Conservation (phyloP, 2,888 invertebrate species). For the Lagria hirta region DNA sequence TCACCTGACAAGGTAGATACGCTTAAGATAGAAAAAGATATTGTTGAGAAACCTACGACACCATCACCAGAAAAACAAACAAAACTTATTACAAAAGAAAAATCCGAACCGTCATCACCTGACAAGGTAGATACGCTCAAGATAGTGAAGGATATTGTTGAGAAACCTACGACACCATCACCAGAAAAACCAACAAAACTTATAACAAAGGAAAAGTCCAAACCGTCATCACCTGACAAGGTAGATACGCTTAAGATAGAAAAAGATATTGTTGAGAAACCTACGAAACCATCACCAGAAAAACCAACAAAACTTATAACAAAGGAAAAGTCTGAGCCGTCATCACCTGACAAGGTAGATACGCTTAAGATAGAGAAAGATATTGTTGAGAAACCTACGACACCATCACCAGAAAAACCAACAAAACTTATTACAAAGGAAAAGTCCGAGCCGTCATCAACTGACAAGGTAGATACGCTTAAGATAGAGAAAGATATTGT, state of each 20-base stretch:
- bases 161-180: conserved; percentile 7
- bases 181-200: conserved; percentile 4
- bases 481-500: too few species aligned
- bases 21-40: conserved; percentile 4
- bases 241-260: background rate
- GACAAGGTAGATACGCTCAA: conserved; percentile 5
- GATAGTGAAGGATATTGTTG: background rate
- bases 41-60: conserved; percentile 8
- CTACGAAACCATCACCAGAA: conserved; percentile 11
- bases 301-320: conserved; percentile 11
- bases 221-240: conserved; percentile 4
- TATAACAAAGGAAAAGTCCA: background rate
- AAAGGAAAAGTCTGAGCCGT: too few species aligned
- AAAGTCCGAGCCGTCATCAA: too few species aligned
- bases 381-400: too few species aligned
- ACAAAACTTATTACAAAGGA: too few species aligned
- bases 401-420: too few species aligned
- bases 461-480: too few species aligned
- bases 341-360: too few species aligned
- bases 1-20: conserved; percentile 8
- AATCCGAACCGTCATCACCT: too few species aligned
- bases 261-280: conserved; percentile 5
- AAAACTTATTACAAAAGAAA: conserved; percentile 1
- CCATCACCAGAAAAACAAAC: conserved; percentile 3
- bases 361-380: too few species aligned